Evolutionary conservation across 2,797 vertebrate species (phyloP), one percentile per base, ranked within the genome.

Genomic region (Carcharodon carcharias): DNA sequence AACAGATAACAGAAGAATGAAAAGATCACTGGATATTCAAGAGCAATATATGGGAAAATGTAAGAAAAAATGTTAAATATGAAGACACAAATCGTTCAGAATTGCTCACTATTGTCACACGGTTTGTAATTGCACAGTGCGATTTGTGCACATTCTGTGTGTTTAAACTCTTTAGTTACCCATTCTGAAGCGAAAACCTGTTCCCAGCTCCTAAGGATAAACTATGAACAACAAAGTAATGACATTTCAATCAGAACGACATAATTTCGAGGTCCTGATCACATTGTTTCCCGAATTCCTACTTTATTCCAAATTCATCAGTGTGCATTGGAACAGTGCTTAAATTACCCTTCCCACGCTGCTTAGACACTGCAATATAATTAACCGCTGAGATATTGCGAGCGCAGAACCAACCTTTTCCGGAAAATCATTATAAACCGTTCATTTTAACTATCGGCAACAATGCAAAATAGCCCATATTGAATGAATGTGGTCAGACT

Each of bases 11-110:
- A 88, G 31, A 77, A 97, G 97, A 16, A 96, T 80, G 69, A 97
- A 97, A 96, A 97, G 97, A 96, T 97, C 97, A 65, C 45, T 96
- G 50, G 95, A 97, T 69, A 96, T 97, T 96, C 96, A 96, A 8
- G 96, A 96, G 21, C 69, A 96, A 96, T 97, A 97, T 2, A 69
- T 45, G 40, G 40, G 35, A 26, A 69, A 94, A 94, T 26, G 92
- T 94, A 94, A 94, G 92, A 35, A 35, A 31, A 28, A 31, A 89
- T 3, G 61, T 63, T 63, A 1, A 23, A 45, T 82, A 5, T 82
- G 2, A 16, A 82, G 4, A 45, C 40, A 45, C 18, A 23, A n/a
- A 77, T 77, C 73, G 35, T 35, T n/a, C 14, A 77, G 35, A 77
- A 77, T n/a, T 2, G 11, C 73, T 77, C 73, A n/a, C 11, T 11